Conservation (phyloP, 1,140 invertebrate genomes). For the Tetragonula clypearis region DNA sequence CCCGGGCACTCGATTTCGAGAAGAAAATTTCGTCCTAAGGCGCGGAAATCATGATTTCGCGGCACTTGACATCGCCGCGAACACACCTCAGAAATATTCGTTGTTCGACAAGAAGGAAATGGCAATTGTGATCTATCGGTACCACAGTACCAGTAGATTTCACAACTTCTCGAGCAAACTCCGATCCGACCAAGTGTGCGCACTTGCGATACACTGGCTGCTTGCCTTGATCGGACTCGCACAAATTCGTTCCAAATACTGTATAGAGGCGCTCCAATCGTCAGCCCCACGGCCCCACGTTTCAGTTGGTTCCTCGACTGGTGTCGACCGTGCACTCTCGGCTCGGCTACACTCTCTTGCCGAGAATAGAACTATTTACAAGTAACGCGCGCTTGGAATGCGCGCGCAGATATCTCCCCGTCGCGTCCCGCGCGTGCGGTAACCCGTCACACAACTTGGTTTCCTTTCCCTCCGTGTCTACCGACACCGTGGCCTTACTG, state of each 20-base stretch:
- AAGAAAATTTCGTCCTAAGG: conserved; percentile 22
- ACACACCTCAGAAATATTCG: background rate
- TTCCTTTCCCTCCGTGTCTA: conserved; percentile 40
- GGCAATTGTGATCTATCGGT: background rate
- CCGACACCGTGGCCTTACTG: background rate
- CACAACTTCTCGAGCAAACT: background rate
- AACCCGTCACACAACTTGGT: conserved; percentile 38
- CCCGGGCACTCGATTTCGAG: conserved; percentile 7
- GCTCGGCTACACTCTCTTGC: conserved; percentile 48
- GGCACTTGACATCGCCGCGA: conserved; percentile 26
- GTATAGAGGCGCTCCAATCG: conserved; percentile 27
- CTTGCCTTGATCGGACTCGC: conserved; percentile 4
- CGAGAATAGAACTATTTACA: conserved; percentile 68
- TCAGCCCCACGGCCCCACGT: background rate
- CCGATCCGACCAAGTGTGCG: background rate
- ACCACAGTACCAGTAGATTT: background rate
- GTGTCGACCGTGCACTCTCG: conserved; percentile 40
- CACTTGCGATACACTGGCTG: conserved; percentile 42
- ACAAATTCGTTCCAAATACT: conserved; percentile 19
- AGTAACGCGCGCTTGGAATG: conserved; percentile 60
- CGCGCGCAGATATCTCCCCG: conserved; percentile 53
- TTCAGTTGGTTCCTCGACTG: conserved; percentile 48
- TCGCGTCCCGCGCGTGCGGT: background rate
- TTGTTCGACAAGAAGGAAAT: background rate
- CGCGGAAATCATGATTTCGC: conserved; percentile 48